Conservation (phyloP, 2,113 vertebrate species). For the Perognathus longimembris region DNA sequence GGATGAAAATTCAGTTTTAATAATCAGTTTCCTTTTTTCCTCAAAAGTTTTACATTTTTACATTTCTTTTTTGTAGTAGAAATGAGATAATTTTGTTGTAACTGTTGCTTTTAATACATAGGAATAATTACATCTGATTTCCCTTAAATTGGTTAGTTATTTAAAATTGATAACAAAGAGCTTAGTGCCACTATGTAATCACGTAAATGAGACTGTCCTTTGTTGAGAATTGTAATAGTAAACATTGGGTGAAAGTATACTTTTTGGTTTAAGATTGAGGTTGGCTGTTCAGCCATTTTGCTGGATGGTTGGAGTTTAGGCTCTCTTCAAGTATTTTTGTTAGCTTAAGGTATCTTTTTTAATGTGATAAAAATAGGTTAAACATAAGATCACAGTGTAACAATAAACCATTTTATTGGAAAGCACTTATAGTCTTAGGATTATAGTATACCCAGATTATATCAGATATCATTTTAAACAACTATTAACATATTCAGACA, state of each 20-base stretch:
- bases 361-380: neutral
- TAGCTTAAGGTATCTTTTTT: constrained; percentile 38
- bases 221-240: constrained; percentile 13
- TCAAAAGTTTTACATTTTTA: neutral
- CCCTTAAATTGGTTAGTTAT: neutral
- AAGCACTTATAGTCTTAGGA: neutral
- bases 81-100: constrained; percentile 42
- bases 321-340: neutral
- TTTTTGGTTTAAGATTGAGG: constrained; percentile 1
- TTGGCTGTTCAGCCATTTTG: constrained; percentile 45
- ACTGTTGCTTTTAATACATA: constrained; percentile 33
- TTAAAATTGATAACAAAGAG: constrained; percentile 23
- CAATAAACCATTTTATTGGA: neutral
- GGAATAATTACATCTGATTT: constrained; percentile 46
- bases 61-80: constrained; percentile 35
- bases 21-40: constrained; percentile 1
- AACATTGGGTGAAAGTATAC: constrained; percentile 26
- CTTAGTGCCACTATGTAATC: neutral
- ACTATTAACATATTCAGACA: constrained; percentile 20
- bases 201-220: neutral
- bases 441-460: constrained; percentile 27
- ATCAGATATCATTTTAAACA: neutral
- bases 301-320: constrained; percentile 12
- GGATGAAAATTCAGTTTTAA: neutral
- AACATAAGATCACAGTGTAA: constrained; percentile 6